A percentile compares a stretch with the other conserved stretches of the same genome.
Evolutionary conservation across 2,113 vertebrate species (phyloP).

Genomic region (Progne subis): DNA sequence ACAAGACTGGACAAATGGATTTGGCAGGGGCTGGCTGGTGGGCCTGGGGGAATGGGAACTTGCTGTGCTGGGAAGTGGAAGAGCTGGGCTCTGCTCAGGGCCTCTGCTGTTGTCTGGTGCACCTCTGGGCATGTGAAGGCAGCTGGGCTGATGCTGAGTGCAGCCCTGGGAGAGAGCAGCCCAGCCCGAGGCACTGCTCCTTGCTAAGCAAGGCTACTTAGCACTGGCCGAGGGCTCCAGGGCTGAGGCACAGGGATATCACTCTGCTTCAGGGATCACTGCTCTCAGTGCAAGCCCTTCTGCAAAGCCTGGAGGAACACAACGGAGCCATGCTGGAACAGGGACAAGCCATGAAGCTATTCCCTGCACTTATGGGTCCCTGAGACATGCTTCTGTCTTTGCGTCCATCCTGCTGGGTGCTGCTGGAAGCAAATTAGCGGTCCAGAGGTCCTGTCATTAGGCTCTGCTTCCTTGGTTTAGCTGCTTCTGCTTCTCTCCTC

Average conservation of each 20-base stretch:
- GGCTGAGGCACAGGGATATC: not conserved
- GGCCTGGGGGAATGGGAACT: conserved; percentile 26
- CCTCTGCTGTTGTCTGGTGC: not conserved
- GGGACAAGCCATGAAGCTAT: not conserved
- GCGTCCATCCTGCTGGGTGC: not conserved
- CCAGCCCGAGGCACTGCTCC: not conserved
- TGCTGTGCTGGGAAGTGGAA: not conserved
- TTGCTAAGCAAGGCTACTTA: not conserved
- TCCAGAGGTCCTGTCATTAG: not conserved
- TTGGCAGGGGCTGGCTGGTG: conserved; percentile 62
- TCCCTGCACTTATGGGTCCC: not conserved
- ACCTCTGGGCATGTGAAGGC: not conserved
- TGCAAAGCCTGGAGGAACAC: not conserved
- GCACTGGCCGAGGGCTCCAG: not conserved
- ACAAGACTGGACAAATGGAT: conserved; percentile 55
- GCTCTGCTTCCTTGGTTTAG: not conserved
- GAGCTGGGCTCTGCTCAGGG: not conserved
- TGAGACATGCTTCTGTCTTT: not conserved
- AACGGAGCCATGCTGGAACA: not conserved
- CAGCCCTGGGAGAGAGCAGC: not conserved
- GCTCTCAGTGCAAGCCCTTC: not conserved
- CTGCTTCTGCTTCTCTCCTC: not conserved
- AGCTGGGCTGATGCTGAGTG: not conserved
- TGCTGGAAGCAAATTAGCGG: not conserved
- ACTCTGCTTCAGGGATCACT: not conserved